A percentile compares a stretch with the other conserved stretches of the same genome.
Evolutionary conservation across 2,888 invertebrate species (phyloP).

Genomic region (Meteorus cinctellus): DNA sequence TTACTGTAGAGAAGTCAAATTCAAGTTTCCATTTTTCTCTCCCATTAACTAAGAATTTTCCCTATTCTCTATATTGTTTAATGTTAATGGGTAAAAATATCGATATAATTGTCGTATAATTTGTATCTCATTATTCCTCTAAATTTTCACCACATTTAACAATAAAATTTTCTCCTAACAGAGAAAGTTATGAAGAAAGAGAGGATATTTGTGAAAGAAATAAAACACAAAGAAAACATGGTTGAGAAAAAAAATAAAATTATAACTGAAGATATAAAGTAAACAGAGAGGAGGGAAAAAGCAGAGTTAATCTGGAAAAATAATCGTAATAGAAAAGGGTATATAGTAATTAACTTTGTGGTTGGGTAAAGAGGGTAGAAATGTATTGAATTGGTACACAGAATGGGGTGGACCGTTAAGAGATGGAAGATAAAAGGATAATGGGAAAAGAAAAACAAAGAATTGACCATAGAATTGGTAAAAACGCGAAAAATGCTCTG

Average conservation of each 20-base stretch:
- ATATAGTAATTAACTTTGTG: conserved; percentile 27
- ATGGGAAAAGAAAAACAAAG: neutral
- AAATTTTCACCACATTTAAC: no score
- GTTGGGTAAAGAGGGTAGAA: conserved; percentile 15
- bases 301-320: conserved; percentile 23
- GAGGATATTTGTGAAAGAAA: conserved; percentile 1
- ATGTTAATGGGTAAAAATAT: no score
- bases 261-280: neutral
- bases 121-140: no score
- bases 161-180: neutral
- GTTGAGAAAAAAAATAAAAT: neutral
- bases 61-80: no score
- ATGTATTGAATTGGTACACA: conserved; percentile 17
- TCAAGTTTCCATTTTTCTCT: no score
- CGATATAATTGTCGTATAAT: no score
- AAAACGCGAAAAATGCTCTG: neutral
- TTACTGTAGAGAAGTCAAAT: no score
- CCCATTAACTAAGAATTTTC: no score
- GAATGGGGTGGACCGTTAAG: neutral
- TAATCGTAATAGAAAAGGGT: conserved; percentile 23
- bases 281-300: neutral
- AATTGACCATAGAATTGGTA: neutral
- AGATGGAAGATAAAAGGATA: conserved; percentile 18
- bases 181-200: no score
- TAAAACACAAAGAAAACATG: neutral